Conservation (phyloP, 1,140 invertebrate species). For the Leptinotarsa defecta region DNA sequence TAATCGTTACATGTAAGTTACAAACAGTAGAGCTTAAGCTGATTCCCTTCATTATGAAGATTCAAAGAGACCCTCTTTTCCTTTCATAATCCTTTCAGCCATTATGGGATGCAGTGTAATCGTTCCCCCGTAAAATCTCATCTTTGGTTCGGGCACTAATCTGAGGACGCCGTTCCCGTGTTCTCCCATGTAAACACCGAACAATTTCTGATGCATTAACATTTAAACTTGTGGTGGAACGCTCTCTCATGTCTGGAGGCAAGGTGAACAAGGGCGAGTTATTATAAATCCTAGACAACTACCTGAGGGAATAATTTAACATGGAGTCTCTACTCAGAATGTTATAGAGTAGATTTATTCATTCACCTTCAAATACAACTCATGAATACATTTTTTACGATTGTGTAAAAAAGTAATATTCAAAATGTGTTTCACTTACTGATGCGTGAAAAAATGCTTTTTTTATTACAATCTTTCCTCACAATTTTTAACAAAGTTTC, state of each 20-base stretch:
- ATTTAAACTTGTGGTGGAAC: not conserved
- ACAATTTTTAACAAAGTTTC: too few species aligned
- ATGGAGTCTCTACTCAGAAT: too few species aligned
- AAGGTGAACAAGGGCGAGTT: not conserved
- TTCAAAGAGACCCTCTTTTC: not conserved
- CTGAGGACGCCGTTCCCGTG: not conserved
- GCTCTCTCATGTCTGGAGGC: not conserved
- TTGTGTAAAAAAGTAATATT: too few species aligned
- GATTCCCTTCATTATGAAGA: not conserved
- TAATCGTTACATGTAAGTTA: conserved; percentile 3
- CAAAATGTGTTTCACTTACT: too few species aligned
- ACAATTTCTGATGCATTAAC: not conserved
- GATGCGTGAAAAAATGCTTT: too few species aligned
- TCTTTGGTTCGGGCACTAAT: conserved; percentile 3
- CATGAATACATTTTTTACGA: too few species aligned
- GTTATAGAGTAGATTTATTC: too few species aligned
- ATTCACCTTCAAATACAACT: too few species aligned
- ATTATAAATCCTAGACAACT: not conserved
- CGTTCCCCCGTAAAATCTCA: not conserved
- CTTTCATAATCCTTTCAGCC: conserved; percentile 5
- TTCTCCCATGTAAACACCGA: not conserved
- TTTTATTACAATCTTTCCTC: too few species aligned
- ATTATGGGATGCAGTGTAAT: conserved; percentile 6
- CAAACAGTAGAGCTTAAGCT: not conserved
- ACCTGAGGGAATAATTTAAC: not conserved